phyloP scores from a whole-genome alignment of 2,113 vertebrate genomes.

The Barbus barbus region DNA sequence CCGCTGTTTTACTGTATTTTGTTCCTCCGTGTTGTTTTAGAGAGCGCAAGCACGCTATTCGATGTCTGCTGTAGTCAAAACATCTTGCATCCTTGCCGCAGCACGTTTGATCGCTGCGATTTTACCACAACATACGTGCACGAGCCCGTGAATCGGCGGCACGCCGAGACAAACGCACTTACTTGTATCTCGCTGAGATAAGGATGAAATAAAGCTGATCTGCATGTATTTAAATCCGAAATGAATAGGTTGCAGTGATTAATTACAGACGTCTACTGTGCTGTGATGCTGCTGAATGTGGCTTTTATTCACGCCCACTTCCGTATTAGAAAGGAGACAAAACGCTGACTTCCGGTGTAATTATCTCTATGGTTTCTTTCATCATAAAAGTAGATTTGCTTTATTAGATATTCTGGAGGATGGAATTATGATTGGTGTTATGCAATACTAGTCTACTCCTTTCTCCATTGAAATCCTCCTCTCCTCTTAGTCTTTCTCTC shows the following conservation, averaged over 20 bases:
- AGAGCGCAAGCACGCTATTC: not conserved
- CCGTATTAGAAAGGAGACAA: conserved; percentile 4
- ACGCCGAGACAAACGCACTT: conserved; percentile 36
- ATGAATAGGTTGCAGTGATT: conserved; percentile 19
- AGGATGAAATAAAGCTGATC: conserved; percentile 15
- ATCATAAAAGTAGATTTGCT: not conserved
- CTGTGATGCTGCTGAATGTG: conserved; percentile 36
- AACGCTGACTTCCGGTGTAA: conserved; percentile 32
- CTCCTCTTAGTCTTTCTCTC: not conserved
- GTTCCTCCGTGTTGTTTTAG: conserved; percentile 9
- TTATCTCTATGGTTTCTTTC: conserved; percentile 3
- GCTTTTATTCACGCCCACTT: conserved; percentile 37
- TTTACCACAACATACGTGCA: not conserved
- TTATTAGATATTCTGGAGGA: not conserved
- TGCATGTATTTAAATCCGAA: conserved; percentile 17
- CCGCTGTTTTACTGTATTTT: not conserved
- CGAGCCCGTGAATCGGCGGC: not conserved
- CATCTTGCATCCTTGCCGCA: conserved; percentile 36
- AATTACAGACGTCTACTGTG: conserved; percentile 2
- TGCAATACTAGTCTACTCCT: not conserved
- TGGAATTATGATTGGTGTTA: not conserved
- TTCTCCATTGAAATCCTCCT: not conserved
- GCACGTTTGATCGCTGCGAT: conserved; percentile 4
- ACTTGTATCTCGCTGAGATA: conserved; percentile 46
- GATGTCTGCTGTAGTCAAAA: conserved; percentile 17